A percentile compares a stretch with the other conserved stretches of the same genome.
Conservation (phyloP, 2,888 invertebrate genomes). For the Bimastos eiseni region DNA sequence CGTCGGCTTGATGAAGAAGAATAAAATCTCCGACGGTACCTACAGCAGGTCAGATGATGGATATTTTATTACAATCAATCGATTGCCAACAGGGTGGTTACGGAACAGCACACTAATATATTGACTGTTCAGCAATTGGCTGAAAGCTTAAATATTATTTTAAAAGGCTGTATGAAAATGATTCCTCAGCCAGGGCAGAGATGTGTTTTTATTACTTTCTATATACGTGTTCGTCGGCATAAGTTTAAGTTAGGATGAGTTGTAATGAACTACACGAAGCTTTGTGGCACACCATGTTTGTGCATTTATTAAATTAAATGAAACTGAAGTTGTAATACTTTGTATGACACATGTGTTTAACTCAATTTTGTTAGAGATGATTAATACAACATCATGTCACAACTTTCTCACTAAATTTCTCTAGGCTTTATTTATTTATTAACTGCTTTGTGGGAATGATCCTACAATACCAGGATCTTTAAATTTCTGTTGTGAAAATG, state of each 20-base stretch:
- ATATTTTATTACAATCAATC: neutral
- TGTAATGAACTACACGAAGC: neutral
- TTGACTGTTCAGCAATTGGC: neutral
- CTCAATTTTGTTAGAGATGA: neutral
- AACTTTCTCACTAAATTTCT: neutral
- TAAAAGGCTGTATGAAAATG: neutral
- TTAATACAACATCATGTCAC: neutral
- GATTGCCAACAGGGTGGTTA: neutral
- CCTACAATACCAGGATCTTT: too few species aligned
- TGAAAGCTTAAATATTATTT: too few species aligned
- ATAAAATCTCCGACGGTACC: constrained; percentile 95
- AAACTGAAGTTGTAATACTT: neutral
- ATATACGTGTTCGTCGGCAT: neutral
- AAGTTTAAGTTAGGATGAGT: neutral
- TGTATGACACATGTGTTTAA: neutral
- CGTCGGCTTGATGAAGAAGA: constrained; percentile 81
- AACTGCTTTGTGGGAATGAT: neutral
- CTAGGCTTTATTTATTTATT: neutral
- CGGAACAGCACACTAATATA: neutral
- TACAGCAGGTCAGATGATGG: constrained; percentile 79
- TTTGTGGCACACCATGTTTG: neutral
- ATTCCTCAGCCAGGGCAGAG: neutral
- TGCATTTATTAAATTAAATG: neutral
- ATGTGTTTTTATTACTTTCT: neutral
- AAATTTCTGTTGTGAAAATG: too few species aligned